phyloP scores from a whole-genome alignment of 53 echinoderm and acorn worm genomes.

The Mesocentrotus franciscanus region DNA sequence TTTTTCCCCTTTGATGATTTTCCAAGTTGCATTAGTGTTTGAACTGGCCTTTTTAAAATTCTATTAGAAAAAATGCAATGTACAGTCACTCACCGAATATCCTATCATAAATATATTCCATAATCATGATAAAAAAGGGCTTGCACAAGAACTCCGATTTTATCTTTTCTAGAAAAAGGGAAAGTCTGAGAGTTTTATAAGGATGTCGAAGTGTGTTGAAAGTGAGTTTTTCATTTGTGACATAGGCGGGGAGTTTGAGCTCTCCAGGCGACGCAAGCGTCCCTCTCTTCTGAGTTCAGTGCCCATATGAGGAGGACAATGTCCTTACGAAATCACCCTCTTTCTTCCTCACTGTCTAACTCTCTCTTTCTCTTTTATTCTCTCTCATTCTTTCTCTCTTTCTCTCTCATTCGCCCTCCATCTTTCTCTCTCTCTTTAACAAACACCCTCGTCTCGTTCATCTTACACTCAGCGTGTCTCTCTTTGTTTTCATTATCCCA shows the following conservation, averaged over 20 bases:
- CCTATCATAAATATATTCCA: neutral
- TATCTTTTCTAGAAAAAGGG: neutral
- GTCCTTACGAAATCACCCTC: neutral
- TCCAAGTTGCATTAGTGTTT: too few species aligned
- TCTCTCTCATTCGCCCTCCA: too few species aligned
- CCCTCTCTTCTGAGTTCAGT: neutral
- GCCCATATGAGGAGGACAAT: neutral
- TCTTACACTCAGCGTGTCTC: neutral
- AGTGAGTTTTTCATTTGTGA: neutral
- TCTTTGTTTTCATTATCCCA: neutral
- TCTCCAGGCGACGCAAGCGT: neutral
- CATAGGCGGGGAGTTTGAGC: neutral
- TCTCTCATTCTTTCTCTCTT: neutral
- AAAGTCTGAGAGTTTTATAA: neutral
- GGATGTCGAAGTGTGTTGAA: neutral
- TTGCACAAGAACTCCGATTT: neutral
- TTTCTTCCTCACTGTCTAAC: neutral
- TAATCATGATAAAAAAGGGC: neutral
- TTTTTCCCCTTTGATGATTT: too few species aligned
- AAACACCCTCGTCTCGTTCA: too few species aligned
- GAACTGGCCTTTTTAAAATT: too few species aligned
- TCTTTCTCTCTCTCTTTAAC: too few species aligned
- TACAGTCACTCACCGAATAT: neutral
- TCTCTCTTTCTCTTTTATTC: neutral
- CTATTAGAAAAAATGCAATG: too few species aligned